Evolutionary conservation across 2,113 vertebrate genomes (phyloP), one percentile per base, ranked within the genome.

Genomic region (Spermophilus dauricus): DNA sequence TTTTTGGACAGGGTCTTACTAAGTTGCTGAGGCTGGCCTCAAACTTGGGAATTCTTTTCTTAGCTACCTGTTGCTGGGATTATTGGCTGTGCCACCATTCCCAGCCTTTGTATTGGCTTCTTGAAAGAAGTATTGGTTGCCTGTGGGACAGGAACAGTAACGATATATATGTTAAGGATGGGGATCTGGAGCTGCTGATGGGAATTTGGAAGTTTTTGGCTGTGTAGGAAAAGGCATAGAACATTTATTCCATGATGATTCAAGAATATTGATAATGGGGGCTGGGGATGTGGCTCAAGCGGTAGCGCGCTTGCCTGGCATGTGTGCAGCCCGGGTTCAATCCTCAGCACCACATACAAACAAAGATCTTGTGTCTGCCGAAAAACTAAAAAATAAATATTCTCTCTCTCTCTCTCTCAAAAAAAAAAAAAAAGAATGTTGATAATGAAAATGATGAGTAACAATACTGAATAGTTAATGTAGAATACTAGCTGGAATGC

Each of bases 41-140:
- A 5, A 39, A 58, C 42, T 34, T 16, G 14, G 13, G 30, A 34
- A 6, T 28, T 69, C 32, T 28, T 69, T 32, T 69, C 32, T 69
- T 32, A 32, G 13, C 65, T 8, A 32, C 32, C 65, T 32, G 30
- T 30, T 34, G 12, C 67, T 14, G 67, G 32, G 67, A 34, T 69
- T 69, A 69, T 32, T n/a, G 30, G 67, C 30, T n/a, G 32, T 7
- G 14, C 30, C 67, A 69, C 32, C 32, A 16, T 16, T 14, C 12
- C 67, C 61, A 63, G 61, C 9, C 61, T 63, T 26, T 84, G 48
- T 92, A 32, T 94, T 91, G 78, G 6, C 73, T 92, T 92, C 88
- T 72, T 65, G 82, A 87, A 94, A 77, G 48, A 90, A 77, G 14
- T 45, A 12, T 92, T 32, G 28, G 24, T 13, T 81, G 11, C 86